Evolutionary conservation across 2,797 vertebrate species (phyloP).

Genomic region (Sebastes diaconus): DNA sequence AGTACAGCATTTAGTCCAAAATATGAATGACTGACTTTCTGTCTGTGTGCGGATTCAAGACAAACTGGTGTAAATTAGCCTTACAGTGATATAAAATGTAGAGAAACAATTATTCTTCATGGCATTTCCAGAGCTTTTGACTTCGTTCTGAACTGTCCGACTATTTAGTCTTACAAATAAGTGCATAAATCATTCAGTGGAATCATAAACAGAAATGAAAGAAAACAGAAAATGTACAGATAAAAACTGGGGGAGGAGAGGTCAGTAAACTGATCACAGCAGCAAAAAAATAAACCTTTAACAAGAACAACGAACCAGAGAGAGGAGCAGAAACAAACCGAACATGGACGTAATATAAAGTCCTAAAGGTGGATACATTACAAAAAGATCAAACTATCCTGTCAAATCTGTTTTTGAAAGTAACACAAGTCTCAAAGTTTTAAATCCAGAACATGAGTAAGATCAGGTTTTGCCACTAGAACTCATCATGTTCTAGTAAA

Average conservation of each 20-base stretch:
- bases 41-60: neutral
- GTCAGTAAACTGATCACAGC: neutral
- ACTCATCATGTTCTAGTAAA: constrained; percentile 91
- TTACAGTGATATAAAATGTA: neutral
- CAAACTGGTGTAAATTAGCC: neutral
- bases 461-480: constrained; percentile 67
- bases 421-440: neutral
- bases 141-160: neutral
- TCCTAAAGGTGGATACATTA: neutral
- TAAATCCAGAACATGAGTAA: neutral
- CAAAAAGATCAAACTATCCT: neutral
- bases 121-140: neutral
- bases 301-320: neutral
- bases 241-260: neutral
- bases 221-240: neutral
- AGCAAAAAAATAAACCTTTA: neutral
- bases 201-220: neutral
- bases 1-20: constrained; percentile 16
- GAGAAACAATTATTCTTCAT: neutral
- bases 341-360: neutral
- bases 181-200: neutral
- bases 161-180: neutral
- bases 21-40: constrained; percentile 3
- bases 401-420: neutral
- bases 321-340: neutral